phyloP scores from a whole-genome alignment of 1,140 invertebrate species.

The Caenorhabditis briggsae region DNA sequence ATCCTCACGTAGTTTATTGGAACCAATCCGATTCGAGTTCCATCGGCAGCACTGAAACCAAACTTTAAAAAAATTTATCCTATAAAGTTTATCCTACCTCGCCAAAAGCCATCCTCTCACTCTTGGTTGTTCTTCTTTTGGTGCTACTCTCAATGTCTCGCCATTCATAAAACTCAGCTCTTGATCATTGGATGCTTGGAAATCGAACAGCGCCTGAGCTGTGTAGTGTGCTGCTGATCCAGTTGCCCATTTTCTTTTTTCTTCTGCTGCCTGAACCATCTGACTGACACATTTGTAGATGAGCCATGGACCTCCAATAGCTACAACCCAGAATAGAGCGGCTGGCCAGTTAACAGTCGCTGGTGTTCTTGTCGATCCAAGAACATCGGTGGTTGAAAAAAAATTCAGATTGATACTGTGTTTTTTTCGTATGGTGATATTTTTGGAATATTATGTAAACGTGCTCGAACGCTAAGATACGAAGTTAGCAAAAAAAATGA shows the following conservation, averaged over 20 bases:
- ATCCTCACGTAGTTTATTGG: conserved; percentile 81
- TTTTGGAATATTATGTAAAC: no score
- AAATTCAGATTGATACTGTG: background rate
- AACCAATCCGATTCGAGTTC: conserved; percentile 79
- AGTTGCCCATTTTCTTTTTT: conserved; percentile 81
- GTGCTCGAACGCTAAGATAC: no score
- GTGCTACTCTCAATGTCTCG: conserved; percentile 86
- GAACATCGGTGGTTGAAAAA: conserved; percentile 72
- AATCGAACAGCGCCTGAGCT: conserved; percentile 86
- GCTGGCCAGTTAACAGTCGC: conserved; percentile 81
- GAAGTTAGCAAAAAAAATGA: no score
- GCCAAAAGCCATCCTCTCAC: conserved; percentile 80
- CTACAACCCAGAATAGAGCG: conserved; percentile 86
- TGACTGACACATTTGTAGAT: conserved; percentile 87
- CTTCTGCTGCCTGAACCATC: conserved; percentile 72
- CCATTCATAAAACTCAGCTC: conserved; percentile 86
- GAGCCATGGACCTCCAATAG: conserved; percentile 90
- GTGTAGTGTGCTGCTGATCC: conserved; percentile 82
- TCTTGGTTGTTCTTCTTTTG: conserved; percentile 85
- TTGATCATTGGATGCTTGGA: conserved; percentile 83
- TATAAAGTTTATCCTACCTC: no score
- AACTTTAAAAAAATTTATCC: no score
- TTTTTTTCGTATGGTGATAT: no score
- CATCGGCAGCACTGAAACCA: conserved; percentile 77
- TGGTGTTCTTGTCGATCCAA: conserved; percentile 74